Conservation (phyloP, 2,113 vertebrate genomes). For the Barbus barbus region DNA sequence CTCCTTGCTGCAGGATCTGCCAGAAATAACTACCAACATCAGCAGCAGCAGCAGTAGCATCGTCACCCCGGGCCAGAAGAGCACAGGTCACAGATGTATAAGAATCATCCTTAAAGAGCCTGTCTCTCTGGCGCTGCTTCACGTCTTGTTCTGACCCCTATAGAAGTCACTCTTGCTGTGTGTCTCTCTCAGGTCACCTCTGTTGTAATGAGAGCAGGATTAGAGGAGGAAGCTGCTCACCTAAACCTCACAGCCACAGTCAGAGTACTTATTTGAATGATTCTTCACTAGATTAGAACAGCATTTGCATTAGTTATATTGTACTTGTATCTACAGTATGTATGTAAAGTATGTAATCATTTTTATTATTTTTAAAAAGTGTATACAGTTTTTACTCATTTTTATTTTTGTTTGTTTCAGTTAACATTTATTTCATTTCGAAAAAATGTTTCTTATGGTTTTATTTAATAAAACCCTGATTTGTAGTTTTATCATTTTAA, state of each 20-base stretch:
- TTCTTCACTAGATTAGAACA: neutral
- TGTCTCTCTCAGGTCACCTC: no score
- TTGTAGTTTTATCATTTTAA: no score
- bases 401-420: no score
- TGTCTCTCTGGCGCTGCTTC: neutral
- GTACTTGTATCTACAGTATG: no score
- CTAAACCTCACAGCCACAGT: neutral
- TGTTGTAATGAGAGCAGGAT: no score
- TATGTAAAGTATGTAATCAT: no score
- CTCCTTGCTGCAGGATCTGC: constrained; percentile 10
- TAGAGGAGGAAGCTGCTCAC: no score
- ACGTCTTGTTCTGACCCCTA: neutral
- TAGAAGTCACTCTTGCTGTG: neutral
- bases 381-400: no score
- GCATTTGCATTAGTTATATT: neutral
- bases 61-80: neutral
- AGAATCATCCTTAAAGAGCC: constrained; percentile 2
- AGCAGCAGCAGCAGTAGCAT: neutral
- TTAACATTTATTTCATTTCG: no score
- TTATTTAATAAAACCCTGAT: no score
- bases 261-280: neutral
- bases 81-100: constrained; percentile 1
- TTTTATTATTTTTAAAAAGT: no score
- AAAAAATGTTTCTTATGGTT: no score
- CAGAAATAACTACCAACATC: neutral